These are phyloP conservation scores for Drosophila quinaria DNA, from an alignment of 2,888 invertebrate species.

Conservation along the genomic window DNA sequence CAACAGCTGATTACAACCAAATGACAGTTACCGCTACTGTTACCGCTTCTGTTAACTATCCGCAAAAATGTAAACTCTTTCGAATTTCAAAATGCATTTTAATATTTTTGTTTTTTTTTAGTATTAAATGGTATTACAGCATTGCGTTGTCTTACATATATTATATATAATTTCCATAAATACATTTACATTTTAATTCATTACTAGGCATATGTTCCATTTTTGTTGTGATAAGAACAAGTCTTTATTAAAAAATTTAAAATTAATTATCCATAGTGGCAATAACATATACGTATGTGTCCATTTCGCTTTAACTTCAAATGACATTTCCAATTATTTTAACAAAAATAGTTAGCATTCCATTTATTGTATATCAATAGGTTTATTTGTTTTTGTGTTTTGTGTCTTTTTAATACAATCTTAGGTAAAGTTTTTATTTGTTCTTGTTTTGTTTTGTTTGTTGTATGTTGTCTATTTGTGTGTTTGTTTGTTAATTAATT, in stretches of 20 bases:
- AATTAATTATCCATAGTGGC: constrained; percentile 71
- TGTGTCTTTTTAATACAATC: constrained; percentile 70
- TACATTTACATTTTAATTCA: constrained; percentile 66
- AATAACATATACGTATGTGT: constrained; percentile 62
- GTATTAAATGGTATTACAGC: constrained; percentile 80
- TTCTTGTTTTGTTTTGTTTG: constrained; percentile 56
- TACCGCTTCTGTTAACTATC: neutral
- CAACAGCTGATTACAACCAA: neutral
- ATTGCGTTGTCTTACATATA: constrained; percentile 75
- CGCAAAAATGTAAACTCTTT: neutral
- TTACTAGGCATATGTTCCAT: constrained; percentile 65
- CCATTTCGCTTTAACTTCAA: constrained; percentile 17
- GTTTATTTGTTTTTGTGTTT: constrained; percentile 20
- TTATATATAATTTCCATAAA: constrained; percentile 73
- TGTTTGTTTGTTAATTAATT: constrained; percentile 61
- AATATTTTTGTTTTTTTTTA: constrained; percentile 58
- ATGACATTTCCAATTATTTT: constrained; percentile 44
- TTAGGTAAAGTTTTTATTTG: constrained; percentile 74
- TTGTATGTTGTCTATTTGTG: constrained; percentile 28
- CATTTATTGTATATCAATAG: constrained; percentile 36
- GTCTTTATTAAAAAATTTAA: constrained; percentile 65
- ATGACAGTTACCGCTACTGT: neutral
- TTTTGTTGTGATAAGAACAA: constrained; percentile 38
- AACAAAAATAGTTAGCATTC: constrained; percentile 74
- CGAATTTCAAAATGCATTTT: constrained; percentile 29